phyloP scores from a whole-genome alignment of 2,797 vertebrate genomes.

The Sarcophilus harrisii region DNA sequence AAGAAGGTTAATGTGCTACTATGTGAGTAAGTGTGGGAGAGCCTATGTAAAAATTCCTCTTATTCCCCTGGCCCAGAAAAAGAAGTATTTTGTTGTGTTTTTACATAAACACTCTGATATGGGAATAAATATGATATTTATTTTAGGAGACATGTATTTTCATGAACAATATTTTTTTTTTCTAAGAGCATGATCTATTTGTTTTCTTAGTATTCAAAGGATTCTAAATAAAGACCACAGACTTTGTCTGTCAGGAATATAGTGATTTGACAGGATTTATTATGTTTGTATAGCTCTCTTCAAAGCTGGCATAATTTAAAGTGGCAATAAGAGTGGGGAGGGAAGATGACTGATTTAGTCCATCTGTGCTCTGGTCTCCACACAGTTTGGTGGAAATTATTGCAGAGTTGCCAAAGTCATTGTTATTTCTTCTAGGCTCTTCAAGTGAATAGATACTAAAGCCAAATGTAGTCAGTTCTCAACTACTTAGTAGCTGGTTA shows the following conservation, averaged over 20 bases:
- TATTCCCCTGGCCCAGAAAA: background rate
- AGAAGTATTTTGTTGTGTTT: background rate
- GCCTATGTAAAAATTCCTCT: background rate
- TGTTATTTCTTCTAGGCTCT: background rate
- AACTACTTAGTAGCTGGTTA: background rate
- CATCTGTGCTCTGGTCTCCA: background rate
- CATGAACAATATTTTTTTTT: background rate
- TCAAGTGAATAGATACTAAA: background rate
- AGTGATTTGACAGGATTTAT: conserved; percentile 24
- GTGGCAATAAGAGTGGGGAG: background rate
- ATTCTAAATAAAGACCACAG: conserved; percentile 59
- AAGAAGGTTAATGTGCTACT: background rate
- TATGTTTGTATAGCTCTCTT: background rate
- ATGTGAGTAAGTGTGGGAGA: background rate
- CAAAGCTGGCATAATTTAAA: background rate
- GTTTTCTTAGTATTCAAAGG: background rate
- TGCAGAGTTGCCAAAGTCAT: background rate
- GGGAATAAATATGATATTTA: fast-evolving
- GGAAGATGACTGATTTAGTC: background rate
- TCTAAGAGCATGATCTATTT: background rate
- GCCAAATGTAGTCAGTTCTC: background rate
- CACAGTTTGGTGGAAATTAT: background rate
- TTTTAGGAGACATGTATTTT: background rate
- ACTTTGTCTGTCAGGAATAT: conserved; percentile 1
- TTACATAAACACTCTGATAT: background rate